These are phyloP conservation scores for Gadus macrocephalus DNA, from an alignment of 2,113 vertebrate species.

Conservation along the genomic window DNA sequence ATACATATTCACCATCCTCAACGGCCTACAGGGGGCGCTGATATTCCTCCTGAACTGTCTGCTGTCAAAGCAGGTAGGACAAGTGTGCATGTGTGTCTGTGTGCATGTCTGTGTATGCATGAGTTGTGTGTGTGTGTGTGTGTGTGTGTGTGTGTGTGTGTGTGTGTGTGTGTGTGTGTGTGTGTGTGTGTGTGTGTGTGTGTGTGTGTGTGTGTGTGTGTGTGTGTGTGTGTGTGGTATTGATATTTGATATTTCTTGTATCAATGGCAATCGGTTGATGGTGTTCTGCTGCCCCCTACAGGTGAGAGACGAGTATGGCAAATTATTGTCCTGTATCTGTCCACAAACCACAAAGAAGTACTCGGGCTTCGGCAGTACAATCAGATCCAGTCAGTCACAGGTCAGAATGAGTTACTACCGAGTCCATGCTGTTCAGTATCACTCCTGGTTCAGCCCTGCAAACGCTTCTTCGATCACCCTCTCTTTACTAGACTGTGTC, in stretches of 20 bases:
- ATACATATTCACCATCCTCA: constrained; percentile 80
- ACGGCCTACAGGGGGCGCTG: constrained; percentile 81
- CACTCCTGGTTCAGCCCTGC: neutral
- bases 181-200: neutral
- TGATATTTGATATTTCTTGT: no score
- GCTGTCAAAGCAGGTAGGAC: constrained; percentile 78
- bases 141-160: no score
- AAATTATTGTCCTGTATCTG: constrained; percentile 61
- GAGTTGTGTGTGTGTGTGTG: no score
- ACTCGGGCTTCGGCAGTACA: constrained; percentile 71
- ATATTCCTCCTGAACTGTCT: constrained; percentile 83
- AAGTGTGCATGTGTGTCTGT: neutral
- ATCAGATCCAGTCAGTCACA: constrained; percentile 64
- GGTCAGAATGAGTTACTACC: constrained; percentile 33
- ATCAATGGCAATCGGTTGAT: neutral
- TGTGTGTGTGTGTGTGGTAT: neutral
- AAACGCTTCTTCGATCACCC: neutral
- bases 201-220: no score
- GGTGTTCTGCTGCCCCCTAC: constrained; percentile 50
- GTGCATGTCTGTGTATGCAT: neutral
- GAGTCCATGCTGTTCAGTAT: no score
- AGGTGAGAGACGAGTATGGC: constrained; percentile 82
- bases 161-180: no score
- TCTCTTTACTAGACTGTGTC: neutral
- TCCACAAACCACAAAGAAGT: constrained; percentile 62